Conservation (phyloP, 2,888 invertebrate species). For the Andrena haemorrhoa region DNA sequence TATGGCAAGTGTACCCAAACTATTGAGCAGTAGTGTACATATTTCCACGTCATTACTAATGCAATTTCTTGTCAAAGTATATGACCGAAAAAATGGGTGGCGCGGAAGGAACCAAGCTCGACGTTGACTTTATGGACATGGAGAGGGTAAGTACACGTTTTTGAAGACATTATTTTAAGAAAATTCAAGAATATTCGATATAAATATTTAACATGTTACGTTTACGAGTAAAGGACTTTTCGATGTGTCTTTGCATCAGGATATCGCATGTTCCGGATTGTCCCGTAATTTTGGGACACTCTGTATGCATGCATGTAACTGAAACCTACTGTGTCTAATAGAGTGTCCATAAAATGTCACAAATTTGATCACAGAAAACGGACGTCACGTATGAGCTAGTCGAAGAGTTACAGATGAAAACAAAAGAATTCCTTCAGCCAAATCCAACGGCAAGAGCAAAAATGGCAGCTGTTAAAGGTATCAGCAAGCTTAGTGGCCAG, state of each 20-base stretch:
- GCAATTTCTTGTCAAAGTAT: slow-evolving; percentile 90
- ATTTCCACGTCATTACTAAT: slow-evolving; percentile 6
- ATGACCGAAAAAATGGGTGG: slow-evolving; percentile 99
- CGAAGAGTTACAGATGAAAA: slow-evolving; percentile 97
- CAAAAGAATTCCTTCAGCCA: slow-evolving; percentile 99
- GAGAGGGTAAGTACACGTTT: slow-evolving; percentile 93
- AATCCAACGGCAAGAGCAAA: slow-evolving; percentile 98
- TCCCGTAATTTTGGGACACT: no score
- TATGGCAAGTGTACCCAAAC: no score
- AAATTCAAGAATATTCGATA: not conserved
- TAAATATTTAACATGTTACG: no score
- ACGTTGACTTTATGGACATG: slow-evolving; percentile 99
- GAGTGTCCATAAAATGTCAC: not conserved
- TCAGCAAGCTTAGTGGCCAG: slow-evolving; percentile 98
- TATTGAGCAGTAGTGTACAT: not conserved
- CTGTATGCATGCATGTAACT: no score
- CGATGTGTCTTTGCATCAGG: no score
- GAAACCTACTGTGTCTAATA: no score
- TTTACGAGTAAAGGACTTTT: no score
- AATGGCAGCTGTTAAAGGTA: slow-evolving; percentile 97
- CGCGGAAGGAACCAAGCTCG: slow-evolving; percentile 99
- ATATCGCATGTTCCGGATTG: no score
- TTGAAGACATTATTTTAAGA: not conserved
- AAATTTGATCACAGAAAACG: slow-evolving; percentile 91
- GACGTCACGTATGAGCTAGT: slow-evolving; percentile 99